These are phyloP conservation scores for Sebastiscus tertius DNA, from an alignment of 2,797 vertebrate species.

Conservation along the genomic window DNA sequence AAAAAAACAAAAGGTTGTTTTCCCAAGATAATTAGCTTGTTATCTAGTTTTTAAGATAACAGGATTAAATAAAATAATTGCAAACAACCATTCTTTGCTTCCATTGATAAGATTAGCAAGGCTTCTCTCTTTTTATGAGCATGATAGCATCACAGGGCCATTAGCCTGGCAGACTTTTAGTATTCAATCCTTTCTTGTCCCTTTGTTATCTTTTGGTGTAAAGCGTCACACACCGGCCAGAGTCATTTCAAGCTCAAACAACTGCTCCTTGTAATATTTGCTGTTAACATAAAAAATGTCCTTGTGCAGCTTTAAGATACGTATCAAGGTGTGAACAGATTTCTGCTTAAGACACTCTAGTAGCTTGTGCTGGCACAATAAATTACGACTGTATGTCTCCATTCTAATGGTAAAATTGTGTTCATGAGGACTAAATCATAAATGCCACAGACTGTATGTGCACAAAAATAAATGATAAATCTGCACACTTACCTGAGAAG, in stretches of 20 bases:
- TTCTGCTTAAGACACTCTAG: neutral
- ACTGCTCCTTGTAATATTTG: neutral
- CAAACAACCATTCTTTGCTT: neutral
- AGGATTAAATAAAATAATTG: neutral
- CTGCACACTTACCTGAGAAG: slow-evolving; percentile 62
- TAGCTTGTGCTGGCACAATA: neutral
- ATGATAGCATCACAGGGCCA: neutral
- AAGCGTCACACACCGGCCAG: neutral
- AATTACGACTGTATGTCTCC: neutral
- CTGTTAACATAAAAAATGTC: neutral
- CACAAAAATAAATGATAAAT: neutral
- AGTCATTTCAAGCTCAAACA: neutral
- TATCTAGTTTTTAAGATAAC: neutral
- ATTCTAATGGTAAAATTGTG: neutral
- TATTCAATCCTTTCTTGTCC: neutral
- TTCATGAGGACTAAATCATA: neutral
- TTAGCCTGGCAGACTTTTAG: neutral
- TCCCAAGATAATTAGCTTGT: neutral
- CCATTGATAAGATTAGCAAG: neutral
- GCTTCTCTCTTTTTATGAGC: neutral
- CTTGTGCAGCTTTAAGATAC: neutral
- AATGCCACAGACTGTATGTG: neutral
- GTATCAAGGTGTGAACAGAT: neutral
- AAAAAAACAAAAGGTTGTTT: neutral
- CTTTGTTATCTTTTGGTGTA: neutral